Base-by-base conservation (phyloP, 1,140 invertebrate genomes). In the Arion vulgaris region DNA sequence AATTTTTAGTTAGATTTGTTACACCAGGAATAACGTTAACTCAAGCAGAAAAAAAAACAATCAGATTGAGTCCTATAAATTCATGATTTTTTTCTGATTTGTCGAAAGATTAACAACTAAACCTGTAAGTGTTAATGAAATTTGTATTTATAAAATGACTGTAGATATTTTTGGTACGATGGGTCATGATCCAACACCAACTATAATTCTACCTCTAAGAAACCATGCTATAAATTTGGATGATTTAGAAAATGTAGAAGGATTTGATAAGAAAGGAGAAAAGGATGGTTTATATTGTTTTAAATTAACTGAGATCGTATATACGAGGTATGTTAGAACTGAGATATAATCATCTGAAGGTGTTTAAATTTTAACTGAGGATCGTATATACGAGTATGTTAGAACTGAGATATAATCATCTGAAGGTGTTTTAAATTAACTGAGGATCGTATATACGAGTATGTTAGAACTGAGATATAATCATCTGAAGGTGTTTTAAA, bases 171-270 rank as follows among this genome's bases (percentile, higher is more conserved):
- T 23, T 32, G 62, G 62, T 66, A 32, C 17, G 11, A 66, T 66
- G 62, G n/a, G 62, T 32, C 32, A 28, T 32, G 5, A 5, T 0
- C 28, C 5, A 15, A 66, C 28, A 32, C 19, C 9, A 49, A 49
- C 19, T 49, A 32, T 17, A 66, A 32, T 32, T 66, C n/a, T 32
- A 32, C 62, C 62, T 66, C 2, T 66, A 7, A 23, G 28, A 1
- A 66, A 32, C 9, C 32, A 66, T 66, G 62, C 19, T 32, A 7
- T 32, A 32, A 66, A 66, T 34, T 17, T 66, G 17, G 62, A 66
- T 32, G 62, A 66, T 66, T 66, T 66, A 32, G 62, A 66, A 66
- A 66, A 66, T 32, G 17, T 66, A 66, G 62, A 66, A 66, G 62
- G 62, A 66, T 66, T 66, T 66, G 17, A 66, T 66, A 66, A 66